Conservation (phyloP, 2,888 invertebrate genomes). For the Ceramica pisi region DNA sequence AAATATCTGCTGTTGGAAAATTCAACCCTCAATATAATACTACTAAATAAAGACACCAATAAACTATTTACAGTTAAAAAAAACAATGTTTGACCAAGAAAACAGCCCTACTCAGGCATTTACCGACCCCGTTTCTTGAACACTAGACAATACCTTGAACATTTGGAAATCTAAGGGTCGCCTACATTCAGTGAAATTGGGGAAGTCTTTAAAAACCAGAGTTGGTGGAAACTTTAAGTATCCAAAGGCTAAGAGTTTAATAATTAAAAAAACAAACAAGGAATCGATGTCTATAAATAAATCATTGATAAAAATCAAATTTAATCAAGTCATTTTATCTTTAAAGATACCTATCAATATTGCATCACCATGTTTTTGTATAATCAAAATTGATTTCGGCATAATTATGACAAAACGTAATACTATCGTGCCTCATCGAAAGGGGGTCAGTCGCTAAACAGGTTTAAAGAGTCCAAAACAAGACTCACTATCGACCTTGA, state of each 20-base stretch:
- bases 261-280: not conserved
- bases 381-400: conserved; percentile 30
- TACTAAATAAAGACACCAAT: too few species aligned
- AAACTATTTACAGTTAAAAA: too few species aligned
- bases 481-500: conserved; percentile 53
- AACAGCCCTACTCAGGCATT: too few species aligned
- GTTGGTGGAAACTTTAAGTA: not conserved
- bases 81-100: too few species aligned
- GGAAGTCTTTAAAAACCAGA: not conserved
- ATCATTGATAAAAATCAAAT: conserved; percentile 33
- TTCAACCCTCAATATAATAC: too few species aligned
- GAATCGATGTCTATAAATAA: not conserved
- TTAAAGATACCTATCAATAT: not conserved
- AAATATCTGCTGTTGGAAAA: too few species aligned
- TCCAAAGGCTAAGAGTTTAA: not conserved
- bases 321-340: conserved; percentile 33
- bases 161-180: not conserved
- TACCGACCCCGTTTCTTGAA: too few species aligned
- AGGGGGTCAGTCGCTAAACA: conserved; percentile 53
- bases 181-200: not conserved
- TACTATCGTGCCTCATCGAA: conserved; percentile 26
- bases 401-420: conserved; percentile 32
- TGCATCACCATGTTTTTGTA: conserved; percentile 20
- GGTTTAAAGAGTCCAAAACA: conserved; percentile 38
- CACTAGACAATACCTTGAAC: not conserved